Evolutionary conservation across 2,888 invertebrate genomes (phyloP).

Genomic region (Pardosa pseudoannulata): DNA sequence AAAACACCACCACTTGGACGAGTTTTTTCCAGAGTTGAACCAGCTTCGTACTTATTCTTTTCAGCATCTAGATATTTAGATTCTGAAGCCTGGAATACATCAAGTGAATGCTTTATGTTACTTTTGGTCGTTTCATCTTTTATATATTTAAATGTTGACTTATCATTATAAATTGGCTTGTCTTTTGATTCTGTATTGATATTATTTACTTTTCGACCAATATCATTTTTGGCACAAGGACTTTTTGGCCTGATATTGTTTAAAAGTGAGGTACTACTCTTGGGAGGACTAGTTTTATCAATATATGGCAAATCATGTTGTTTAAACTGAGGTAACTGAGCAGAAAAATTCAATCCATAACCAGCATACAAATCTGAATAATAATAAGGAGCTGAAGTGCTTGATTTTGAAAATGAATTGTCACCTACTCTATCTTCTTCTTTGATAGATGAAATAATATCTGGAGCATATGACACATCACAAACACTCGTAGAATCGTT

Average conservation of each 20-base stretch:
- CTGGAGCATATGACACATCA: slow-evolving; percentile 38
- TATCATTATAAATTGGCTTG: slow-evolving; percentile 25
- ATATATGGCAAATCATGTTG: slow-evolving; percentile 48
- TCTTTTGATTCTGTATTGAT: slow-evolving; percentile 52
- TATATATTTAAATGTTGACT: slow-evolving; percentile 27
- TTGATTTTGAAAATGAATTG: slow-evolving; percentile 47
- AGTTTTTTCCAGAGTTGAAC: slow-evolving; percentile 72
- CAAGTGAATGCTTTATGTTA: slow-evolving; percentile 52
- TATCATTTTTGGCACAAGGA: slow-evolving; percentile 70
- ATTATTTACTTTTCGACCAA: slow-evolving; percentile 75
- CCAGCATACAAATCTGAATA: slow-evolving; percentile 84
- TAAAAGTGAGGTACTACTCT: slow-evolving; percentile 46
- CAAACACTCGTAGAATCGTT: not conserved
- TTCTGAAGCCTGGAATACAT: slow-evolving; percentile 58
- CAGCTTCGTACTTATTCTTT: slow-evolving; percentile 73
- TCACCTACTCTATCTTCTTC: slow-evolving; percentile 43
- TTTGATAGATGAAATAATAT: slow-evolving; percentile 52
- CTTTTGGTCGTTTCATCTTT: slow-evolving; percentile 34
- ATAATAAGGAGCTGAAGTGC: slow-evolving; percentile 84
- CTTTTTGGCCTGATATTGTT: slow-evolving; percentile 72
- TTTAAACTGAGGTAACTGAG: slow-evolving; percentile 76
- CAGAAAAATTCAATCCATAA: slow-evolving; percentile 35
- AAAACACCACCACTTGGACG: slow-evolving; percentile 45
- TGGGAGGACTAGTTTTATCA: slow-evolving; percentile 65
- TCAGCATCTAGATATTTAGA: slow-evolving; percentile 73